Percentiles rank a stretch among this genome's conserved stretches.
Conservation (phyloP, 35 echinoderm and acorn worm species). For the Acanthaster planci region DNA sequence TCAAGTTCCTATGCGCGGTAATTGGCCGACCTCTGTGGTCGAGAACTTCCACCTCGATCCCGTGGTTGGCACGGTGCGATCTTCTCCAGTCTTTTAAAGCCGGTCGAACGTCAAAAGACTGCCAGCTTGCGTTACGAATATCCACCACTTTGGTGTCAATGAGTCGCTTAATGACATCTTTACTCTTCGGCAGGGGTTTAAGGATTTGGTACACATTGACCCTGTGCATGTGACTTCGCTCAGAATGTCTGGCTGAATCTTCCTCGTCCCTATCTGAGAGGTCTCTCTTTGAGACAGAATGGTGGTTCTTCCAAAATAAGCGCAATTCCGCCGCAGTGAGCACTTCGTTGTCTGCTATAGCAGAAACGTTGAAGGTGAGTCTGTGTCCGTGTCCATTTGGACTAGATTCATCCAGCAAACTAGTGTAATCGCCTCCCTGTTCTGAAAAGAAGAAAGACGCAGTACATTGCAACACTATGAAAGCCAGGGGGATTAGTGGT, state of each 20-base stretch:
- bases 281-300: slow-evolving; percentile 48
- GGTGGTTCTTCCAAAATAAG: slow-evolving; percentile 65
- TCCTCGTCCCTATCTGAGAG: neutral
- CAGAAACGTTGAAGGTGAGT: slow-evolving; percentile 76
- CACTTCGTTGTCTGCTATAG: slow-evolving; percentile 72
- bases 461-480: neutral
- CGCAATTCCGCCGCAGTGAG: slow-evolving; percentile 84
- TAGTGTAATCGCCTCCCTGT: slow-evolving; percentile 45
- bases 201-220: slow-evolving; percentile 97
- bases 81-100: slow-evolving; percentile 71
- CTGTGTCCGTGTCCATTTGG: slow-evolving; percentile 51
- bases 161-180: slow-evolving; percentile 89
- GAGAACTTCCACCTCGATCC: slow-evolving; percentile 82
- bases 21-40: slow-evolving; percentile 55
- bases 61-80: slow-evolving; percentile 71
- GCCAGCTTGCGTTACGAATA: slow-evolving; percentile 76
- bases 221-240: slow-evolving; percentile 55
- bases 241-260: neutral
- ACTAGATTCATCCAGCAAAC: neutral
- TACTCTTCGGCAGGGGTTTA: slow-evolving; percentile 76
- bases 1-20: slow-evolving; percentile 68
- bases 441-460: slow-evolving; percentile 32
- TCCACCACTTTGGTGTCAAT: slow-evolving; percentile 88
- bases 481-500: slow-evolving; percentile 10
- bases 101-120: slow-evolving; percentile 90